A percentile compares a stretch with the other conserved stretches of the same genome.
Evolutionary conservation across 2,888 invertebrate species (phyloP).

Genomic region (Acrocyrtus sp.): DNA sequence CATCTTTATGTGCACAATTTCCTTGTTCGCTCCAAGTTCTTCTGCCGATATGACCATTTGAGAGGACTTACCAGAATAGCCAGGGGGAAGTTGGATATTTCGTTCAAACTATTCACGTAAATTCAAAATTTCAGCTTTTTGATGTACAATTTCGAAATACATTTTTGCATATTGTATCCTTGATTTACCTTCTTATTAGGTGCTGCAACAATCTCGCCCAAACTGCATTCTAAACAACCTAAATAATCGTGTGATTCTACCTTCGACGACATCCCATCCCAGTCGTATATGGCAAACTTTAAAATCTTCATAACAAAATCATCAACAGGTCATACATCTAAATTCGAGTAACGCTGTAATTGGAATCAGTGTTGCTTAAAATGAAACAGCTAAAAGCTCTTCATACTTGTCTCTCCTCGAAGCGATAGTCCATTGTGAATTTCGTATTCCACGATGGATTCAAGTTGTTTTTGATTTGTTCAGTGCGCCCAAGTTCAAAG

Average conservation of each 20-base stretch:
- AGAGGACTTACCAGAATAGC: conserved; percentile 56
- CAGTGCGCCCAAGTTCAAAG: conserved; percentile 65
- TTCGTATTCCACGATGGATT: conserved; percentile 68
- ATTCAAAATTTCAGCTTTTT: too few species aligned
- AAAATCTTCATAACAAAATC: conserved; percentile 64
- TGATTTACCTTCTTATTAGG: conserved; percentile 61
- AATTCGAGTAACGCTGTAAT: too few species aligned
- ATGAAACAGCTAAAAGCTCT: too few species aligned
- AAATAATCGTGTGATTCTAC: conserved; percentile 65
- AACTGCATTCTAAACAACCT: conserved; percentile 67
- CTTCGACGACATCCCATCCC: conserved; percentile 60
- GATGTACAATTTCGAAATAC: too few species aligned
- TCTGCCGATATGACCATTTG: conserved; percentile 61
- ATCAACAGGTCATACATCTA: too few species aligned
- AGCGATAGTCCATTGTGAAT: conserved; percentile 68
- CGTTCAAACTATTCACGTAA: conserved; percentile 62
- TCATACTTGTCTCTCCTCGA: conserved; percentile 66
- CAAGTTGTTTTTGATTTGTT: conserved; percentile 65
- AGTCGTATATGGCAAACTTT: conserved; percentile 66
- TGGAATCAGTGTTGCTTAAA: neutral
- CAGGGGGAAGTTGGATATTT: conserved; percentile 59
- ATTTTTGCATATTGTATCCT: neutral
- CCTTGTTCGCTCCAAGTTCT: conserved; percentile 64
- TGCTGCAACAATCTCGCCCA: conserved; percentile 69
- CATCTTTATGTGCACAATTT: conserved; percentile 66